phyloP scores from a whole-genome alignment of 37 sponge, comb jelly and placozoan species.

The Theonella swinhoei region DNA sequence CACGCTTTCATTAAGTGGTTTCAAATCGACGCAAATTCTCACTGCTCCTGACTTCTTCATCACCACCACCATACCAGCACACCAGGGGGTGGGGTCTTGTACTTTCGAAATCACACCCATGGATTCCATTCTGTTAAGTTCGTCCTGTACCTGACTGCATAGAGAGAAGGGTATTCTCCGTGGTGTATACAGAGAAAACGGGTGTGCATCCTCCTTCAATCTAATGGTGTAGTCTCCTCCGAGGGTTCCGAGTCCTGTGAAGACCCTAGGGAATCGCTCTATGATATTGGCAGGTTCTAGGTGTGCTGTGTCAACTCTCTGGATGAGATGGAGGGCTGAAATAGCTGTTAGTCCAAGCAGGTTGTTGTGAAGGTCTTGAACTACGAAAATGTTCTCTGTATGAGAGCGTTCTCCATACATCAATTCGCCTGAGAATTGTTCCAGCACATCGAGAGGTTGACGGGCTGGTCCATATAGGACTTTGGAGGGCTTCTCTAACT shows the following conservation, averaged over 20 bases:
- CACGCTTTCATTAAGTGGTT: too few species aligned
- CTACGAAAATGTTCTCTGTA: slow-evolving; percentile 24
- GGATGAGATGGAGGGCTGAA: slow-evolving; percentile 27
- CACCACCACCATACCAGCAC: too few species aligned
- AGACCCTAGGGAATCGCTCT: slow-evolving; percentile 26
- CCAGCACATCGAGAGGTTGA: slow-evolving; percentile 23
- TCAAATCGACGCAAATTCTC: too few species aligned
- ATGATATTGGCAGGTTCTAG: not conserved
- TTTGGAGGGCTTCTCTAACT: slow-evolving; percentile 16
- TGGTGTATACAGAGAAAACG: slow-evolving; percentile 35
- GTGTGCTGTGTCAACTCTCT: slow-evolving; percentile 5
- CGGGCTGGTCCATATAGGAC: slow-evolving; percentile 50
- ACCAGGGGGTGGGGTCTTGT: slow-evolving; percentile 31
- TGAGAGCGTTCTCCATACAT: not conserved
- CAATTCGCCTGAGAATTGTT: slow-evolving; percentile 26
- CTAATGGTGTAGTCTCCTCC: slow-evolving; percentile 35
- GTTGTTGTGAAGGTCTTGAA: slow-evolving; percentile 36
- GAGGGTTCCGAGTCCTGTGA: slow-evolving; percentile 44
- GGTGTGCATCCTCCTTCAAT: slow-evolving; percentile 26
- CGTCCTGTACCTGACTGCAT: slow-evolving; percentile 22
- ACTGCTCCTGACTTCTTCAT: slow-evolving; percentile 32
- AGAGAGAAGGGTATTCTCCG: slow-evolving; percentile 25
- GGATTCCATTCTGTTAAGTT: slow-evolving; percentile 37
- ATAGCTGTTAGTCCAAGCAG: slow-evolving; percentile 56
- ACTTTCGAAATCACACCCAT: slow-evolving; percentile 41